These are phyloP conservation scores for Leptopilina drosophilae DNA, from an alignment of 2,888 invertebrate species.

Conservation along the genomic window DNA sequence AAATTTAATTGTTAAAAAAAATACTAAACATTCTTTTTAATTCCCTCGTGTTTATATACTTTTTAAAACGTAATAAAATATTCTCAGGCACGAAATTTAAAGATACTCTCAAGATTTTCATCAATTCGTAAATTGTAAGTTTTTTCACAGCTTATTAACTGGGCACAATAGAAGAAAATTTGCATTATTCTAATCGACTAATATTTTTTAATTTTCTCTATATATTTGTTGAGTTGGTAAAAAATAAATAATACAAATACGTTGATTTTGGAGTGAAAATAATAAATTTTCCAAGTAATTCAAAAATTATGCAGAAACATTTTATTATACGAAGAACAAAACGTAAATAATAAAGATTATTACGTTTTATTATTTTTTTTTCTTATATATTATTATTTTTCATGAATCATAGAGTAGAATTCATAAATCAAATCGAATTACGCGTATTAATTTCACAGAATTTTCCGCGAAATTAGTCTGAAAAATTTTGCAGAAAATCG, in stretches of 20 bases:
- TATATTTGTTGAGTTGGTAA: too few species aligned
- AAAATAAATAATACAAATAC: too few species aligned
- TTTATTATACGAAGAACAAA: too few species aligned
- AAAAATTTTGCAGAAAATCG: background rate
- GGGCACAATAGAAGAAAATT: background rate
- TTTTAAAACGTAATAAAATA: background rate
- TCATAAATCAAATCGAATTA: constrained; percentile 6
- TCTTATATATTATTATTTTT: background rate
- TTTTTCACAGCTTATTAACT: background rate
- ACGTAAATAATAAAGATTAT: background rate
- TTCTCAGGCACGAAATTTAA: background rate
- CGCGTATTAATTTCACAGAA: background rate
- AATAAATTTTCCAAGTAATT: too few species aligned
- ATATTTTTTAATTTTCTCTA: background rate
- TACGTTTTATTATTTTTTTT: constrained; percentile 2
- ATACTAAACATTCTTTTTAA: too few species aligned
- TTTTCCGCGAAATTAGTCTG: constrained; percentile 16
- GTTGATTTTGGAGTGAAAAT: too few species aligned
- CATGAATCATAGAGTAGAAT: constrained; percentile 2
- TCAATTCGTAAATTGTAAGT: background rate
- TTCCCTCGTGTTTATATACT: background rate
- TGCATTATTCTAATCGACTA: background rate
- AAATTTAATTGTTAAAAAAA: too few species aligned
- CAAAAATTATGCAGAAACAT: too few species aligned
- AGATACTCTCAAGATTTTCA: background rate